phyloP scores from a whole-genome alignment of 2,113 vertebrate genomes.

The Manacus vitellinus region DNA sequence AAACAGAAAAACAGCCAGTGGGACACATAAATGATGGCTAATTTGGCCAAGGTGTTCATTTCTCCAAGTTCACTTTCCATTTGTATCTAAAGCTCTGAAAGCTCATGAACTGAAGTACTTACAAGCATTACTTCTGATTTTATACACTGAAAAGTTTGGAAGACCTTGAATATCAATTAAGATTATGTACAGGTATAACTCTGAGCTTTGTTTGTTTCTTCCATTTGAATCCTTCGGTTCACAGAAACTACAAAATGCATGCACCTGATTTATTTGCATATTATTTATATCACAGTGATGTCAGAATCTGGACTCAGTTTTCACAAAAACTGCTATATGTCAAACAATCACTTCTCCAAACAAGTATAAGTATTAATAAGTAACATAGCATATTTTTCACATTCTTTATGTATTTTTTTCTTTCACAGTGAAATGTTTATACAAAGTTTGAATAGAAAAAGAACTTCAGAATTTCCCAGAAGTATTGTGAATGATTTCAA shows the following conservation, averaged over 20 bases:
- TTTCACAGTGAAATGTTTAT: not conserved
- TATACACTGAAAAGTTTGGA: not conserved
- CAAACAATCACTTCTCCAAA: not conserved
- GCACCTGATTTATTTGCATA: not conserved
- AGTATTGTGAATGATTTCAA: not conserved
- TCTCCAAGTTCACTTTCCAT: not conserved
- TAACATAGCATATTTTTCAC: not conserved
- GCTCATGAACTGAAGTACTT: not conserved
- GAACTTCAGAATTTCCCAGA: not conserved
- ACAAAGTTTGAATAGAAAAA: not conserved
- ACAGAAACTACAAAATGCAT: not conserved
- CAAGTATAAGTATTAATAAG: not conserved
- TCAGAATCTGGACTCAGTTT: not conserved
- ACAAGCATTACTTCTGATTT: not conserved
- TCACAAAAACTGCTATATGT: not conserved
- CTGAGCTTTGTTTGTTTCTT: not conserved
- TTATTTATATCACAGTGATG: not conserved
- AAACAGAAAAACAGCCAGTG: not conserved
- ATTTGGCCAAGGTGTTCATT: not conserved
- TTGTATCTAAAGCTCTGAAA: not conserved
- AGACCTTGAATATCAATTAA: not conserved
- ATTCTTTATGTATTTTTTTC: not conserved
- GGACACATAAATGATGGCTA: not conserved
- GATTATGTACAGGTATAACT: not conserved
- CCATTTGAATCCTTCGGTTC: not conserved